Evolutionary conservation across 2,797 vertebrate species (phyloP).

Genomic region (Gymnothorax javanicus): DNA sequence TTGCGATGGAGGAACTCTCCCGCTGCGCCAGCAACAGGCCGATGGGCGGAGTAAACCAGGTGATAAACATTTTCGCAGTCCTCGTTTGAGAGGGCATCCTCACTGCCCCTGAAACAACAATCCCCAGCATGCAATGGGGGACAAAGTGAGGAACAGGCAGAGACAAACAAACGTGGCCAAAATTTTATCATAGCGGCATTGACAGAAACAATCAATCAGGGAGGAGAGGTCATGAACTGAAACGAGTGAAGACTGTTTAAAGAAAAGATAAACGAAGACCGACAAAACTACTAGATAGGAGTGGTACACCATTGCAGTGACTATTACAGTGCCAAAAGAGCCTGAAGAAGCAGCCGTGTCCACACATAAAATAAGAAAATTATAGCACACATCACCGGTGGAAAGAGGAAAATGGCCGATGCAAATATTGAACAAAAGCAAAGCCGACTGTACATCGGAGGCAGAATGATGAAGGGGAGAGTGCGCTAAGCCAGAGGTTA

Average conservation of each 20-base stretch:
- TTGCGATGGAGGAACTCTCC: constrained; percentile 97
- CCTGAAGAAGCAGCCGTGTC: background rate
- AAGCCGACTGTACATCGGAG: too few relatives aligned
- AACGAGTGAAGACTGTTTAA: background rate
- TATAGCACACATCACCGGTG: background rate
- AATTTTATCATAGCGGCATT: background rate
- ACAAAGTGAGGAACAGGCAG: background rate
- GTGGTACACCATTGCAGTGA: background rate
- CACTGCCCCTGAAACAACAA: constrained; percentile 84
- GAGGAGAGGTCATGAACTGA: background rate
- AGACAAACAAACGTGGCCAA: background rate
- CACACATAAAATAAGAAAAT: background rate
- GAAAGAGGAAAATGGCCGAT: background rate
- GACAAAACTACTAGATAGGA: background rate
- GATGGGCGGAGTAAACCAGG: constrained; percentile 93
- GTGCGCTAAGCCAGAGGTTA: background rate
- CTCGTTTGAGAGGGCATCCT: constrained; percentile 94
- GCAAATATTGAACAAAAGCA: too few relatives aligned
- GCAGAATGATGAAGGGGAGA: background rate
- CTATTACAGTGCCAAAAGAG: background rate
- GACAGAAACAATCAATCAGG: background rate
- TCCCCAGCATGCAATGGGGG: constrained; percentile 34
- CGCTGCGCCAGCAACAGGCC: constrained; percentile 91
- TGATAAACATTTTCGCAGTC: constrained; percentile 98
- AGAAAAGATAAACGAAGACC: background rate